These are phyloP conservation scores for Hyposmocoma kahamanoa DNA, from an alignment of 1,140 invertebrate species.

Conservation along the genomic window DNA sequence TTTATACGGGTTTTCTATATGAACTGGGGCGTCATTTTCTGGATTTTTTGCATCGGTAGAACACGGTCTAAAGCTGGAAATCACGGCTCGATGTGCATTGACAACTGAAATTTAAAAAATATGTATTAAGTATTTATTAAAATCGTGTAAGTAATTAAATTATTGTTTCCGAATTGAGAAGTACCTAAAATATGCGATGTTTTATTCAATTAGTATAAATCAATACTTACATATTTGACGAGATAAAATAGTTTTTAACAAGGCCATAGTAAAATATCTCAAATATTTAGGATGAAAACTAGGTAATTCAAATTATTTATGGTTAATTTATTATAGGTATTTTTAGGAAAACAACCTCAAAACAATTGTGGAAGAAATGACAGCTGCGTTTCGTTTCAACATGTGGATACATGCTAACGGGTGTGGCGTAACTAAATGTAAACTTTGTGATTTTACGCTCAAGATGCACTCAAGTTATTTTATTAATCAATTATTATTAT, in stretches of 20 bases:
- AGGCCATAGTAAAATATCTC: conserved; percentile 15
- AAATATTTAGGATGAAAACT: not conserved
- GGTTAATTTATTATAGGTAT: not conserved
- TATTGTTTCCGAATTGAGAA: too few species aligned
- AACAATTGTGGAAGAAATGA: not conserved
- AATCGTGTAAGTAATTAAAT: too few species aligned
- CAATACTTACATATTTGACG: conserved; percentile 24
- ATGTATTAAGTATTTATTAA: too few species aligned
- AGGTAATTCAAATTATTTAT: too few species aligned
- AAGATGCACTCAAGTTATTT: too few species aligned
- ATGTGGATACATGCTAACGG: too few species aligned
- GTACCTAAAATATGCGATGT: not conserved
- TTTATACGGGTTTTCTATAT: conserved; percentile 88
- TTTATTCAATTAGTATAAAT: not conserved
- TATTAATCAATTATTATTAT: too few species aligned
- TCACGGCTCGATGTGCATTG: conserved; percentile 23
- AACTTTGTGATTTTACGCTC: too few species aligned
- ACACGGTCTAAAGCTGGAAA: conserved; percentile 21
- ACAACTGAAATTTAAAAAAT: conserved; percentile 31
- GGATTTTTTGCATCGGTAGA: conserved; percentile 19
- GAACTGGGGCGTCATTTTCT: conserved; percentile 67
- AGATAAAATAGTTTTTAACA: conserved; percentile 22
- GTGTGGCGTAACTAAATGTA: too few species aligned
- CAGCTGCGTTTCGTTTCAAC: not conserved
- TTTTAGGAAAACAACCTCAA: conserved; percentile 1